Conservation (phyloP, 2,888 invertebrate genomes). For the Epinotia ramella region DNA sequence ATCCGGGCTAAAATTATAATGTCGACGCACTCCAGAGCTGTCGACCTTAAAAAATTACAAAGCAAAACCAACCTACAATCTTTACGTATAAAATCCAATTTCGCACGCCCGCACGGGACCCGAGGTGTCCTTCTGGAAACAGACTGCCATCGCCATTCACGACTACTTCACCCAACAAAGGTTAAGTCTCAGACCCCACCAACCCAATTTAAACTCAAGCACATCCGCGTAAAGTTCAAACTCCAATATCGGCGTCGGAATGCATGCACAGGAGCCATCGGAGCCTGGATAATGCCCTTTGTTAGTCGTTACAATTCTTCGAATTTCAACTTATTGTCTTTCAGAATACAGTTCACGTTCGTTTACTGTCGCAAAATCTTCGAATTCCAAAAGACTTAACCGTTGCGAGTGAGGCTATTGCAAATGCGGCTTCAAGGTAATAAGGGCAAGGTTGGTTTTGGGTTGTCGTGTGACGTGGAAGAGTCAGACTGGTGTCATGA, state of each 20-base stretch:
- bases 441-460: conserved; percentile 47
- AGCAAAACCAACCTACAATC: conserved; percentile 54
- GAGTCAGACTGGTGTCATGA: conserved; percentile 70
- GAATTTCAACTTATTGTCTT: conserved; percentile 67
- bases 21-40: conserved; percentile 74
- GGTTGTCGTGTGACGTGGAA: conserved; percentile 50
- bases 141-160: conserved; percentile 70
- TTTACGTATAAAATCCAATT: conserved; percentile 50
- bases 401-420: neutral
- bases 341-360: conserved; percentile 67
- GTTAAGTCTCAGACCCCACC: conserved; percentile 53
- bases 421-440: conserved; percentile 45
- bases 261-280: conserved; percentile 58
- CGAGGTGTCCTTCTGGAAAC: conserved; percentile 62
- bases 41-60: conserved; percentile 64
- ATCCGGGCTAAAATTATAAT: conserved; percentile 81
- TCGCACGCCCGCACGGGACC: conserved; percentile 47
- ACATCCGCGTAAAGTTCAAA: conserved; percentile 51
- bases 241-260: conserved; percentile 51
- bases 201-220: conserved; percentile 54
- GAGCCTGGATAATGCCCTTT: conserved; percentile 74
- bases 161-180: conserved; percentile 55
- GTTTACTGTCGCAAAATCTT: conserved; percentile 47
- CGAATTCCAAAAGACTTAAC: conserved; percentile 51
- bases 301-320: conserved; percentile 58